phyloP scores from a whole-genome alignment of 64 coral and sea anemone genomes.

The Dendrophyllia cribrosa region DNA sequence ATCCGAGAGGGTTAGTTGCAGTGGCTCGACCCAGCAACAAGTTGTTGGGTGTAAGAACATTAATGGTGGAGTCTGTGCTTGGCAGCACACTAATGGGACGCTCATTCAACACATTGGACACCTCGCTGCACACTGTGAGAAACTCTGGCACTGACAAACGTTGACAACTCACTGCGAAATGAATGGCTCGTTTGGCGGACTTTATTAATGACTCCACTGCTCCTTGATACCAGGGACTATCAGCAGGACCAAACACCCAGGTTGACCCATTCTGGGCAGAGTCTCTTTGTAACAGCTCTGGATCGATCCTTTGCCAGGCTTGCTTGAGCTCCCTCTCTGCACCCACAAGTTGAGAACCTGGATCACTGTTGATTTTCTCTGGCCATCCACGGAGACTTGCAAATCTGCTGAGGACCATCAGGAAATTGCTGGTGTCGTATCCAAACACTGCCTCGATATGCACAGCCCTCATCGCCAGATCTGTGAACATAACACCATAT shows the following conservation, averaged over 20 bases:
- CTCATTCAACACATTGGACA: conserved; percentile 81
- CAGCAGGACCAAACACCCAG: conserved; percentile 73
- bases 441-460: conserved; percentile 34
- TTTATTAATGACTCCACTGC: conserved; percentile 79
- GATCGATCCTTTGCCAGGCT: conserved; percentile 70
- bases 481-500: conserved; percentile 35
- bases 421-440: conserved; percentile 15
- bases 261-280: conserved; percentile 40
- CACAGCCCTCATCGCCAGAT: conserved; percentile 33
- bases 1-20: conserved; percentile 58
- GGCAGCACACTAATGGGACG: conserved; percentile 45
- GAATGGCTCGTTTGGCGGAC: conserved; percentile 67
- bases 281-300: conserved; percentile 17
- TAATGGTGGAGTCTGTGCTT: conserved; percentile 56
- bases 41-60: conserved; percentile 70
- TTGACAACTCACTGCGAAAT: conserved; percentile 78
- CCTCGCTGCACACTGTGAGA: conserved; percentile 65
- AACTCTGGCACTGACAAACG: conserved; percentile 64
- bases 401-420: conserved; percentile 41
- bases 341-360: conserved; percentile 64
- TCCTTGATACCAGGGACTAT: conserved; percentile 87
- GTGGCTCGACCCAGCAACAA: conserved; percentile 64
- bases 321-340: conserved; percentile 64
- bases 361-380: conserved; percentile 49
- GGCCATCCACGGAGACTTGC: conserved; percentile 42